Evolutionary conservation across 1,140 invertebrate genomes (phyloP).

Genomic region (Trachymyrmex cornetzi): DNA sequence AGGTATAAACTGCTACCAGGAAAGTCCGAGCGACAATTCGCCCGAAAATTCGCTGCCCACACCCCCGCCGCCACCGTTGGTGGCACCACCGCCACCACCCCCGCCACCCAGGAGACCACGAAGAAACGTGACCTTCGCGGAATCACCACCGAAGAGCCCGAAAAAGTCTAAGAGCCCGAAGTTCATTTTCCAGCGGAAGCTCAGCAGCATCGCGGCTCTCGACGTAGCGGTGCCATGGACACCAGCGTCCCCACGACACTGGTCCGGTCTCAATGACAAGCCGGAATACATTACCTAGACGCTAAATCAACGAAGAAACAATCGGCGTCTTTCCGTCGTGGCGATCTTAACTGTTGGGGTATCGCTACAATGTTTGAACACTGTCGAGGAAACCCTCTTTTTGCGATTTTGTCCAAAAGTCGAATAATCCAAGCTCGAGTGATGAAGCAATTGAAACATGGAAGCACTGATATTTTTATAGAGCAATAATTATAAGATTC

Average conservation of each 20-base stretch:
- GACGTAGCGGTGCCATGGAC: conserved; percentile 84
- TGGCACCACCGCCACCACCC: conserved; percentile 80
- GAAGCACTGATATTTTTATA: conserved; percentile 60
- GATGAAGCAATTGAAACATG: conserved; percentile 9
- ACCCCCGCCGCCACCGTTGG: conserved; percentile 81
- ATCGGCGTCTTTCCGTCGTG: not conserved
- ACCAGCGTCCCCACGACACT: conserved; percentile 83
- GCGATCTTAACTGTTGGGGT: not conserved
- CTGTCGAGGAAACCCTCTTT: not conserved
- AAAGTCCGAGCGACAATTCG: conserved; percentile 72
- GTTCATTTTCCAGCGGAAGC: conserved; percentile 58
- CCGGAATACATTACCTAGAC: conserved; percentile 83
- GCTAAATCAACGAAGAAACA: not conserved
- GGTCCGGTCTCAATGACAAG: conserved; percentile 79
- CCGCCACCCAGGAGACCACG: conserved; percentile 81
- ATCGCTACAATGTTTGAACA: not conserved
- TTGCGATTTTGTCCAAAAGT: not conserved
- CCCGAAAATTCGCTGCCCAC: conserved; percentile 80
- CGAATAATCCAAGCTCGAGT: conserved; percentile 40
- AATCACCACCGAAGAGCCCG: conserved; percentile 82
- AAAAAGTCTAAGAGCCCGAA: conserved; percentile 70
- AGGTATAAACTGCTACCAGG: conserved; percentile 87
- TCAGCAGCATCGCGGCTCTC: conserved; percentile 76
- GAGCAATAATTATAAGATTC: conserved; percentile 50
- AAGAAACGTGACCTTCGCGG: conserved; percentile 84